Base-by-base conservation (phyloP, 2,888 invertebrate genomes). In the Melikaiella ostensackeni region DNA sequence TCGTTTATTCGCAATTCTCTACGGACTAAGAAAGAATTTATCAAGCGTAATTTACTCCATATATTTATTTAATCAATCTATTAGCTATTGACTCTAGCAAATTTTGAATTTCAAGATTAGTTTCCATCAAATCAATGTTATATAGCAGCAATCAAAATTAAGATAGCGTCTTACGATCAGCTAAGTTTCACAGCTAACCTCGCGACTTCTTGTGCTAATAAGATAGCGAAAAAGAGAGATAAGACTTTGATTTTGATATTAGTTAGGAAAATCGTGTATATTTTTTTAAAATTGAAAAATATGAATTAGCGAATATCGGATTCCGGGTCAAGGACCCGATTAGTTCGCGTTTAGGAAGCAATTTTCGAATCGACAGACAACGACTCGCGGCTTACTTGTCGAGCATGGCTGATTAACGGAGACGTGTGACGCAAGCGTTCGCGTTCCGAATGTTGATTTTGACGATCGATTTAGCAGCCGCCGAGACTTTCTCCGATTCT, bases 401-500 rank as follows among this genome's bases (percentile, higher is more conserved):
- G 50, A 70, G 70, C 50, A 70, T 70, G 70, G 70, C 70, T 70
- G 70, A 70, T 70, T 70, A 70, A 46, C 70, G 70, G 70, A 70
- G 33, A 70, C 70, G 50, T 46, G 21, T 70, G 70, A 70, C 79
- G 83, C 82, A 83, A 83, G 79, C 24, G 46, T 42, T 38, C 84
- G 79, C 82, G 82, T 66, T 78, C 73, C 86, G 86, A 88, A 87
- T 87, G 85, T 85, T 88, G 88, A 88, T 85, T 88, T 86, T 85
- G 85, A 84, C 85, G 87, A 87, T 86, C 82, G 85, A 84, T 84
- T 85, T 80, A 81, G 82, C 76, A 77, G 80, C 76, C 42, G 61
- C 74, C 73, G 76, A 62, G 79, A 86, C 86, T 87, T 87, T 87
- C 87, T 86, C 87, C 87, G 86, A 86, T 88, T 89, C 89, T 87